These are phyloP conservation scores for Capromys pilorides DNA, from an alignment of 2,797 vertebrate genomes.

Conservation along the genomic window DNA sequence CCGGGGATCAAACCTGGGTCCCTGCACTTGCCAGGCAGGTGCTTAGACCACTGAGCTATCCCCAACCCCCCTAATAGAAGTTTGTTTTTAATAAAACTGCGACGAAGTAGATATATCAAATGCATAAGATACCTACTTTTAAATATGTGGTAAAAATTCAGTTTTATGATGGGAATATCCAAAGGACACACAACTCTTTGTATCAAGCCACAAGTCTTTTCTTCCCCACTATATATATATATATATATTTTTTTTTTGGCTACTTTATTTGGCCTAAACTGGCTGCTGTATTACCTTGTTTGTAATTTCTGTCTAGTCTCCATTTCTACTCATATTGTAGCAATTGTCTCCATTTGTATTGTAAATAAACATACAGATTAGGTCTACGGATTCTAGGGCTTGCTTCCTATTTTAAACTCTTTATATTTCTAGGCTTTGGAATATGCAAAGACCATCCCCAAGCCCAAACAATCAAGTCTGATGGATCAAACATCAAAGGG, in stretches of 20 bases:
- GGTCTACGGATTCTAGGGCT: neutral
- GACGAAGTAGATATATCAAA: slow-evolving; percentile 34
- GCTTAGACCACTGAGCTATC: too few relatives aligned
- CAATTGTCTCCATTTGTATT: neutral
- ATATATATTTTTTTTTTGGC: neutral
- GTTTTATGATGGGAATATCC: slow-evolving; percentile 24
- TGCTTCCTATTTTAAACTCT: slow-evolving; percentile 7
- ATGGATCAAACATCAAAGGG: slow-evolving; percentile 57
- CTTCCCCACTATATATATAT: neutral
- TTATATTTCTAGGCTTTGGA: slow-evolving; percentile 90
- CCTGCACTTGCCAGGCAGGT: too few relatives aligned
- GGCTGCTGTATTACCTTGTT: neutral
- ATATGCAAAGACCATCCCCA: slow-evolving; percentile 92
- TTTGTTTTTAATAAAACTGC: slow-evolving; percentile 37
- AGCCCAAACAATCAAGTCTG: slow-evolving; percentile 84
- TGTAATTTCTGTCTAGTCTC: neutral
- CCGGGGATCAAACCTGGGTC: too few relatives aligned
- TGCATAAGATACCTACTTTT: slow-evolving; percentile 24
- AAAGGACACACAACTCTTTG: neutral
- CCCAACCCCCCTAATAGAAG: neutral
- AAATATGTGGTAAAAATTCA: slow-evolving; percentile 35
- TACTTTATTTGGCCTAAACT: slow-evolving; percentile 21
- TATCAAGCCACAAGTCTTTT: neutral
- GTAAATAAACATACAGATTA: neutral
- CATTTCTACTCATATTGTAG: neutral